These are phyloP conservation scores for Ptychobarbus kaznakovi DNA, from an alignment of 2,797 vertebrate species.

Conservation along the genomic window DNA sequence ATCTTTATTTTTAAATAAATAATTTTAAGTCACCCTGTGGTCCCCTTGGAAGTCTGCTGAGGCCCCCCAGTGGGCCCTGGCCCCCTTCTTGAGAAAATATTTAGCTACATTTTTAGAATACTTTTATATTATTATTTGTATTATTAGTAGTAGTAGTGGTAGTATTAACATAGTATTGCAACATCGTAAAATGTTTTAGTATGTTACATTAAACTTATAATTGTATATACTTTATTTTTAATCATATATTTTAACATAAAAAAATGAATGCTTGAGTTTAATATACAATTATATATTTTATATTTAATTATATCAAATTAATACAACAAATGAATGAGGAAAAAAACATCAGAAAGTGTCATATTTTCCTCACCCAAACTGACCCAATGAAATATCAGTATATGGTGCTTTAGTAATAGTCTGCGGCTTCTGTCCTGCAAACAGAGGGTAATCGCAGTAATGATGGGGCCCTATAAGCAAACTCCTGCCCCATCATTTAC, in stretches of 20 bases:
- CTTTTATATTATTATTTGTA: background rate
- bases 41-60: background rate
- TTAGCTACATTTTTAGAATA: background rate
- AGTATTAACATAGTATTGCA: background rate
- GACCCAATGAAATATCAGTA: background rate
- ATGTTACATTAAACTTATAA: background rate
- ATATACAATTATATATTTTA: background rate
- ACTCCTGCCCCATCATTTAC: conserved; percentile 58
- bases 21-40: background rate
- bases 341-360: background rate
- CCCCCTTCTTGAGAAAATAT: background rate
- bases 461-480: conserved; percentile 56
- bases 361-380: background rate
- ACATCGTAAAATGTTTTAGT: background rate
- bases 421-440: conserved; percentile 55
- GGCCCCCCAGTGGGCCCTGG: too few relatives aligned
- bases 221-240: background rate
- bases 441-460: conserved; percentile 59
- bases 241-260: background rate
- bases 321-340: background rate
- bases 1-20: background rate
- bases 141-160: background rate
- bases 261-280: background rate
- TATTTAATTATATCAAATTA: background rate
- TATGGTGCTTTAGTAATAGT: conserved; percentile 21